phyloP scores from a whole-genome alignment of 2,888 invertebrate genomes.

The Lacanobia wlatinum region DNA sequence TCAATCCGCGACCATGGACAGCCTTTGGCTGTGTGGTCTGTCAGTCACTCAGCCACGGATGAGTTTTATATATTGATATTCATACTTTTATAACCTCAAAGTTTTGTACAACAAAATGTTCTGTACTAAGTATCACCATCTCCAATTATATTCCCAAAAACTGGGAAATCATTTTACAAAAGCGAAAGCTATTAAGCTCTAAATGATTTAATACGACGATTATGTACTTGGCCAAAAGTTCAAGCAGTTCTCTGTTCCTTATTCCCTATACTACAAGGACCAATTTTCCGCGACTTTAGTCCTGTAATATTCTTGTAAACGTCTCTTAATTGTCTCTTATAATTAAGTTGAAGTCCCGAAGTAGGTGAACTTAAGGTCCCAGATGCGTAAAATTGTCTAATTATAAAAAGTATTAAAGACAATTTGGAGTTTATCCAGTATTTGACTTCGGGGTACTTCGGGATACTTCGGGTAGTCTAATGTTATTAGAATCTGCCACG shows the following conservation, averaged over 20 bases:
- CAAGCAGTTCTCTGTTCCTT: slow-evolving; percentile 49
- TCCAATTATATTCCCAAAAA: slow-evolving; percentile 60
- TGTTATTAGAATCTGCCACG: slow-evolving; percentile 43
- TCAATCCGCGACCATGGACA: too few species aligned
- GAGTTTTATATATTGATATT: too few species aligned
- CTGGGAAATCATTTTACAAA: slow-evolving; percentile 70
- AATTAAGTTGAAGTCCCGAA: slow-evolving; percentile 78
- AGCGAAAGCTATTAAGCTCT: slow-evolving; percentile 69
- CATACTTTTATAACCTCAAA: slow-evolving; percentile 27
- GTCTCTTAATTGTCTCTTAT: slow-evolving; percentile 78
- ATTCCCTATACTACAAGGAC: slow-evolving; percentile 36
- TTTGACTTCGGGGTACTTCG: slow-evolving; percentile 44
- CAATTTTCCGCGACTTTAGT: slow-evolving; percentile 39
- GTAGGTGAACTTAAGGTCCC: slow-evolving; percentile 73
- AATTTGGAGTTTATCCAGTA: slow-evolving; percentile 72
- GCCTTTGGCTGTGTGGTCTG: too few species aligned
- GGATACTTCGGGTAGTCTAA: slow-evolving; percentile 30
- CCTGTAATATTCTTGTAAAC: slow-evolving; percentile 51
- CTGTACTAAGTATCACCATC: slow-evolving; percentile 49
- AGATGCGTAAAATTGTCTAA: slow-evolving; percentile 80
- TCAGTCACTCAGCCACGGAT: too few species aligned
- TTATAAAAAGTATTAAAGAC: slow-evolving; percentile 77
- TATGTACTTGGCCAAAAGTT: slow-evolving; percentile 61
- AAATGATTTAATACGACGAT: slow-evolving; percentile 75
- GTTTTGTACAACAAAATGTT: slow-evolving; percentile 43